Base-by-base conservation (phyloP, 2,113 vertebrate genomes). In the Andinoacara biseriatus region DNA sequence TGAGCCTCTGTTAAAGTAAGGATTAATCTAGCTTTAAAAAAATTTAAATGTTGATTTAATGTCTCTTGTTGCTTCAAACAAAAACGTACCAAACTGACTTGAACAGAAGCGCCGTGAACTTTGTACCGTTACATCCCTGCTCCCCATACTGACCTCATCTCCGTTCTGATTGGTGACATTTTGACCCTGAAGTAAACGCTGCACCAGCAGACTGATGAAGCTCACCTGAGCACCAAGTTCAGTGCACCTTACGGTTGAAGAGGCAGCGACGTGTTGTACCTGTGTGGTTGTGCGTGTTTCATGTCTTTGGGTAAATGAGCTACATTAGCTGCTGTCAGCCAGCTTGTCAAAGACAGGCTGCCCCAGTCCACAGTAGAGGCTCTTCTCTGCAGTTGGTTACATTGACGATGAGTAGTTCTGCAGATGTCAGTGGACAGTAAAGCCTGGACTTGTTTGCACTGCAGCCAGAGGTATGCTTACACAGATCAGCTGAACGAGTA, bases 351-450 rank as follows among this genome's bases (percentile, higher is more conserved):
- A 92, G 93, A 92, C 91, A 56, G 84, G 89, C 93, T 86, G 90
- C 92, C 90, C 92, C 90, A 76, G 95, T 96, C 96, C 95, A 95
- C 96, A 96, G 90, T 98, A 97, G 97, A 97, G 87, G 96, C 98
- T 97, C 97, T 96, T 96, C 97, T 96, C 97, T 96, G 97, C 98
- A 97, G 96, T 99, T 97, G 97, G 95, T 98, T 97, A 97, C 98
- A 97, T 97, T 99, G 98, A 97, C 97, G 97, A 99, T 98, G 97
- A 97, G 93, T 99, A 99, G 97, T 99, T 97, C 98, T 97, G 97
- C 97, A 97, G 97, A 97, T 96, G 97, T 97, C 97, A 99, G 97
- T 99, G 98, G 98, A 99, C 97, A 97, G 97, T 99, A 98, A 97
- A 98, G 98, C 97, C 98, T 96, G 98, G 98, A 99, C 97, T 97